Percentiles rank a stretch among this genome's conserved stretches.
These are phyloP conservation scores for Molothrus ater DNA, from an alignment of 2,797 vertebrate genomes.

Conservation along the genomic window DNA sequence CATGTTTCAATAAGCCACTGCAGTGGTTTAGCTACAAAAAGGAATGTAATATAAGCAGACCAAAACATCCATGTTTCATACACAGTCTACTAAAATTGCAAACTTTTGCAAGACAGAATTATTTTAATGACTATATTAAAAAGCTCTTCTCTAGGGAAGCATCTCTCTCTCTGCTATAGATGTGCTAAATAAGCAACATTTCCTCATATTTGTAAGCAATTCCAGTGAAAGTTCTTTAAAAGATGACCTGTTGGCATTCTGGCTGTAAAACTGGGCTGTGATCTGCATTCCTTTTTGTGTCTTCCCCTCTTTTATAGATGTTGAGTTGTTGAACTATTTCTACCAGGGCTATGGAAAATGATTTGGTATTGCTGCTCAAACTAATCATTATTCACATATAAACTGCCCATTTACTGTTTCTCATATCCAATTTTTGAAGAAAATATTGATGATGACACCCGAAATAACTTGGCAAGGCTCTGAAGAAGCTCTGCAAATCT, in stretches of 20 bases:
- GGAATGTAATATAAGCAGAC: background rate
- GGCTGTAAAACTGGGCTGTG: slow-evolving; percentile 37
- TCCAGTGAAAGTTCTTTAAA: slow-evolving; percentile 49
- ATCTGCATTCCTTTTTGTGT: slow-evolving; percentile 35
- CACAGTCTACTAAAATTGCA: background rate
- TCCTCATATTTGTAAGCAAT: slow-evolving; percentile 47
- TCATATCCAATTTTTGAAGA: background rate
- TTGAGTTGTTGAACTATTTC: background rate
- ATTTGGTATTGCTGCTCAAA: background rate
- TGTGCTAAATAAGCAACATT: slow-evolving; percentile 57
- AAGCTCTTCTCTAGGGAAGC: background rate
- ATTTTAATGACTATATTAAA: slow-evolving; percentile 28
- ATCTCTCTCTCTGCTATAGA: background rate
- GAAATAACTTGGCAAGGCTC: slow-evolving; percentile 24
- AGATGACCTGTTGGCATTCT: slow-evolving; percentile 34
- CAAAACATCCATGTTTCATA: background rate
- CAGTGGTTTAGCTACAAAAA: background rate
- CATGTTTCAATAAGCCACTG: background rate
- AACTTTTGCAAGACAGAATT: background rate
- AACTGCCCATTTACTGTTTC: background rate
- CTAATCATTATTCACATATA: background rate
- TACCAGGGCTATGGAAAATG: background rate
- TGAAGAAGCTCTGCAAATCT: background rate
- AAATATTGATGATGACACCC: slow-evolving; percentile 9
- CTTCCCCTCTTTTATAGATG: background rate